Base-by-base conservation (phyloP, 2,113 vertebrate species). In the Phylloscopus whistleri region DNA sequence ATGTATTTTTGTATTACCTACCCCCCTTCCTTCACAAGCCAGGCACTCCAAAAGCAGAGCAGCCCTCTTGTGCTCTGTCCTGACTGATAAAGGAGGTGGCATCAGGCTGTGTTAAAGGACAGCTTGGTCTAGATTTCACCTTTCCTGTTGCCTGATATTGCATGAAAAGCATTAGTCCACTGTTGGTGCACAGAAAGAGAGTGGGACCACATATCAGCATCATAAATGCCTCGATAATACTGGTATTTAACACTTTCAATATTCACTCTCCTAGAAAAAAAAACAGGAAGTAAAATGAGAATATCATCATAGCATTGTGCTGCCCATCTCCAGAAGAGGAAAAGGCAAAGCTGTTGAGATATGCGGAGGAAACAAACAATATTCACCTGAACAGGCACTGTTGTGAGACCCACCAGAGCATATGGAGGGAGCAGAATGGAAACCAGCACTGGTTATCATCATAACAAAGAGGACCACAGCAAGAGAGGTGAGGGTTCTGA, bases 1-100 rank as follows among this genome's bases (percentile, higher is more conserved):
- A 26, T 8, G 2, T 3, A 8, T 26, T 9, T 27, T n/a, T n/a
- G 16, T 9, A 7, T 66, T 24, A 26, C 7, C 41, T 41, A 13
- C 12, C 41, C 2, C 19, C 3, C 0, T 4, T 27, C n/a, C 35
- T 79, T 23, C 33, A 15, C 1, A 4, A 86, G 30, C 16, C 62
- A 59, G 48, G 53, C 28, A 64, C 23, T 11, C 22, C 59, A 39
- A 55, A 53, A 33, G 46, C 49, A 76, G 35, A 73, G 67, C 58
- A 76, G n/a, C n/a, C 49, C 20, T 39, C 22, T 46, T 86, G 53
- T 60, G 33, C 37, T 69, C 55, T 15, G 1, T 15, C 26, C 41
- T 74, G 33, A 33, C 16, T 28, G 67, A 30, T 8, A 31, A 59
- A 63, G 72, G 14, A 49, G 26, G 27, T 4, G 6, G 9, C 23